These are phyloP conservation scores for Tipula confusa DNA, from an alignment of 2,888 invertebrate genomes.

Conservation along the genomic window DNA sequence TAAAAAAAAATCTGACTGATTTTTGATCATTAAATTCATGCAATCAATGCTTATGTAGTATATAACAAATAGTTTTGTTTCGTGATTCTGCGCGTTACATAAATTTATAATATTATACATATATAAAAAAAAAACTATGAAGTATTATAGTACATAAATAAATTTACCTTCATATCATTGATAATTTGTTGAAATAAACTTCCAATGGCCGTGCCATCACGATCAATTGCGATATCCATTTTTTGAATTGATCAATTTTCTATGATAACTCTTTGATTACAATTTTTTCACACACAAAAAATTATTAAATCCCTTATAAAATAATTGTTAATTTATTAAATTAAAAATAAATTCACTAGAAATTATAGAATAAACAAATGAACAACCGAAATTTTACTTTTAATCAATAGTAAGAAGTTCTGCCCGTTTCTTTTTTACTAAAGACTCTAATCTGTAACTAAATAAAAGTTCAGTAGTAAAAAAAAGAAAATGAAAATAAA, in stretches of 20 bases:
- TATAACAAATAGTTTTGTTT: background rate
- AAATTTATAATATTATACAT: background rate
- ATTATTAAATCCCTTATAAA: background rate
- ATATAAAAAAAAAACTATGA: background rate
- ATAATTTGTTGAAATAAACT: conserved; percentile 93
- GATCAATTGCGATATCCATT: conserved; percentile 50
- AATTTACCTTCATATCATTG: conserved; percentile 93
- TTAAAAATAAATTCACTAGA: conserved; percentile 5
- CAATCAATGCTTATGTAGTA: background rate
- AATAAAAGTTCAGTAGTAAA: background rate
- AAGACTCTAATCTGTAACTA: background rate
- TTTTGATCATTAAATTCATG: background rate
- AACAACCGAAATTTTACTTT: background rate
- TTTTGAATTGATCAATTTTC: conserved; percentile 31
- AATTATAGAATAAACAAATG: background rate
- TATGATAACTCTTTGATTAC: background rate
- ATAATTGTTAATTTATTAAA: conserved; percentile 7
- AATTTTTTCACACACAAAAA: conserved; percentile 26
- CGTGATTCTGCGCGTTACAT: background rate
- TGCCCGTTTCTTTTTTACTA: background rate
- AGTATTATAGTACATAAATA: conserved; percentile 30
- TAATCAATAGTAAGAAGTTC: background rate
- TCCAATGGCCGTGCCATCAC: conserved; percentile 86
- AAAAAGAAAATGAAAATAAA: background rate
- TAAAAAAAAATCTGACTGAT: background rate